Evolutionary conservation across 2,113 vertebrate species (phyloP).

Genomic region (Taxidea taxus): DNA sequence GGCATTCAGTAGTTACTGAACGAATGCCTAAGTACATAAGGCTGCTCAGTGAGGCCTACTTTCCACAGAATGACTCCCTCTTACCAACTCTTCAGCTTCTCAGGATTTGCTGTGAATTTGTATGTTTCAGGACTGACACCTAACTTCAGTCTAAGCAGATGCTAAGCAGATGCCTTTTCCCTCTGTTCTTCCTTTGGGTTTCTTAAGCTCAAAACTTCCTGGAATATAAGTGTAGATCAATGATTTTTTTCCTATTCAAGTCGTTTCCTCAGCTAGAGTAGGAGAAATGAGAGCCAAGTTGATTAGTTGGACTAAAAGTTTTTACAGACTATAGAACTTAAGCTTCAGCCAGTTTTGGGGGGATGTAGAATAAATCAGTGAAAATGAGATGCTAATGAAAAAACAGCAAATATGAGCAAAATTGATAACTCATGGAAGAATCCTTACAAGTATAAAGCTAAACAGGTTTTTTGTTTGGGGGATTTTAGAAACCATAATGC

Average conservation of each 20-base stretch:
- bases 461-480: constrained; percentile 11
- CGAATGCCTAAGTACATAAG: background rate
- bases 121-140: background rate
- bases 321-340: constrained; percentile 6
- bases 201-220: background rate
- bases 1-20: background rate
- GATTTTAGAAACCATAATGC: background rate
- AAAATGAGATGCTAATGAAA: background rate
- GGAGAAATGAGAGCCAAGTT: background rate
- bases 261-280: background rate
- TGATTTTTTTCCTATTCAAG: background rate
- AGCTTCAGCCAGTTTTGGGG: background rate
- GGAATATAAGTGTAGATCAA: background rate
- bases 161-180: background rate
- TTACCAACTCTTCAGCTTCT: background rate
- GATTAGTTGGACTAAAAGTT: background rate
- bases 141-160: background rate
- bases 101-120: background rate
- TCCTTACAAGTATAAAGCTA: background rate
- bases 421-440: background rate
- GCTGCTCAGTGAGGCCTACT: background rate
- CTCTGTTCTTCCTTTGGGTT: background rate
- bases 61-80: background rate
- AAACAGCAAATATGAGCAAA: background rate
- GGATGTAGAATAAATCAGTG: constrained; percentile 25